Conservation (phyloP, 2,888 invertebrate genomes). For the Hydriomena furcata region DNA sequence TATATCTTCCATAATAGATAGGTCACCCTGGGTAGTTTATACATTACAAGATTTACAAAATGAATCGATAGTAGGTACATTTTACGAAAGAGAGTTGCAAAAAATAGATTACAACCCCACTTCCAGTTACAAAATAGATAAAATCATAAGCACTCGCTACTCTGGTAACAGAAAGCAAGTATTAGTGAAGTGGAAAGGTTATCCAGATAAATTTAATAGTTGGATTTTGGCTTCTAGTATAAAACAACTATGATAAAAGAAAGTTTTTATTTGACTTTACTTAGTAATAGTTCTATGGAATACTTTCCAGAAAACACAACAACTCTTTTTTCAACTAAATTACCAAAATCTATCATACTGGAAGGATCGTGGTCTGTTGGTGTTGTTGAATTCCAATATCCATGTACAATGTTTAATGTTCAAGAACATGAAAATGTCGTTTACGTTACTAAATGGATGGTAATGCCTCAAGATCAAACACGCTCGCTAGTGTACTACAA, state of each 20-base stretch:
- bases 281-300: neutral
- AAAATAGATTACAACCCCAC: too few species aligned
- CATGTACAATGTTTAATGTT: neutral
- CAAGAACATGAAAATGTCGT: slow-evolving; percentile 13
- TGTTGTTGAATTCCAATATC: neutral
- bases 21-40: neutral
- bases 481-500: too few species aligned
- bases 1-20: neutral
- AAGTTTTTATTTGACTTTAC: neutral
- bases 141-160: too few species aligned
- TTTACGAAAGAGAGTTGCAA: neutral
- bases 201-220: too few species aligned
- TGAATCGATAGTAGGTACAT: neutral
- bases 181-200: too few species aligned
- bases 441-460: too few species aligned
- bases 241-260: neutral
- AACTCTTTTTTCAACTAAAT: neutral
- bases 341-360: neutral
- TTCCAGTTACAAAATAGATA: too few species aligned
- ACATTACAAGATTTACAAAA: neutral
- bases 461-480: too few species aligned
- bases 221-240: too few species aligned
- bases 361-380: neutral
- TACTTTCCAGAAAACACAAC: neutral
- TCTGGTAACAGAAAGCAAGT: too few species aligned